phyloP scores from a whole-genome alignment of 2,113 vertebrate species.

The Jaculus jaculus region DNA sequence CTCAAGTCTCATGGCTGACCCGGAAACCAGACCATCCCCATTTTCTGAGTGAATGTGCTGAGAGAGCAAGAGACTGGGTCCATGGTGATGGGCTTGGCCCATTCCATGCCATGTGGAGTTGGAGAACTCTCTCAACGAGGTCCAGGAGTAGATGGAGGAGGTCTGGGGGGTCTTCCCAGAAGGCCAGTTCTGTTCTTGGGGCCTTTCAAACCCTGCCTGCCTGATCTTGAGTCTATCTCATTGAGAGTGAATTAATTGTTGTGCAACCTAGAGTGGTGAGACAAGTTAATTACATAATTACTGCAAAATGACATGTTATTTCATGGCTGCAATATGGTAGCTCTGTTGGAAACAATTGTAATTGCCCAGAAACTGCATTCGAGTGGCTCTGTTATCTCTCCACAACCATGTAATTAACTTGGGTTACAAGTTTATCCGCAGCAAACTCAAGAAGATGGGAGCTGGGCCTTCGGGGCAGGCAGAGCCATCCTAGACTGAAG shows the following conservation, averaged over 20 bases:
- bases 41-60: not conserved
- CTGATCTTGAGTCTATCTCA: constrained; percentile 28
- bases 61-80: not conserved
- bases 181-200: not conserved
- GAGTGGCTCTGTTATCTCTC: not conserved
- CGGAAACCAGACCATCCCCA: not conserved
- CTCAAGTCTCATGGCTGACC: not conserved
- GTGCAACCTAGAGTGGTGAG: constrained; percentile 47
- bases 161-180: constrained; percentile 13
- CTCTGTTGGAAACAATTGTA: constrained; percentile 65
- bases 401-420: constrained; percentile 38
- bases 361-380: constrained; percentile 42
- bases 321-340: constrained; percentile 77
- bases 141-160: not conserved
- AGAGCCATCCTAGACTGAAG: not conserved
- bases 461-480: not conserved
- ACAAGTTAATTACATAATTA: constrained; percentile 77
- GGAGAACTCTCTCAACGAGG: not conserved
- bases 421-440: constrained; percentile 51
- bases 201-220: constrained; percentile 49
- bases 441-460: constrained; percentile 64
- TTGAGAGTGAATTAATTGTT: constrained; percentile 56
- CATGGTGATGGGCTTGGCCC: not conserved
- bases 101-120: not conserved
- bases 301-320: constrained; percentile 60